These are phyloP conservation scores for Drosophila mauritiana DNA, from an alignment of 1,140 invertebrate species.

Conservation along the genomic window DNA sequence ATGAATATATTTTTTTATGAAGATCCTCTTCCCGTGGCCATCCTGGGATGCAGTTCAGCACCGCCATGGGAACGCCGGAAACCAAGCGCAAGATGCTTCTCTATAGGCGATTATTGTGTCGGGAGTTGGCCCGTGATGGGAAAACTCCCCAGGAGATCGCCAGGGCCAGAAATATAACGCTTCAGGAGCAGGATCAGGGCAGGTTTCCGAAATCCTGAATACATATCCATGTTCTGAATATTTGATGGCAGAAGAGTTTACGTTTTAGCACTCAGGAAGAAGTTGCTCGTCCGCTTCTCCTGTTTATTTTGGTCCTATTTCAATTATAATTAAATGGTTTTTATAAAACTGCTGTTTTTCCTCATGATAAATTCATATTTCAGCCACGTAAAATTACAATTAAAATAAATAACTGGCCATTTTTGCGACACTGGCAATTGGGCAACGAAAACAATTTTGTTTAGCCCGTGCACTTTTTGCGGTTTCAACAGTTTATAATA, in stretches of 20 bases:
- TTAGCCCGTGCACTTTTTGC: constrained; percentile 55
- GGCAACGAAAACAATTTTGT: constrained; percentile 30
- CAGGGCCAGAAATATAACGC: neutral
- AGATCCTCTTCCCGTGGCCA: constrained; percentile 18
- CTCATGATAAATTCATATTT: neutral
- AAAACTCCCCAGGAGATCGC: constrained; percentile 5
- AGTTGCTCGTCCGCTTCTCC: neutral
- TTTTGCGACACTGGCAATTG: constrained; percentile 8
- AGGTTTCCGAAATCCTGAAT: constrained; percentile 16
- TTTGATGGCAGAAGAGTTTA: constrained; percentile 17
- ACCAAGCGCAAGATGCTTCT: constrained; percentile 64
- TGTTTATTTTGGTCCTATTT: constrained; percentile 1
- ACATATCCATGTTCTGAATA: too few species aligned
- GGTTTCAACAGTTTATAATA: constrained; percentile 74
- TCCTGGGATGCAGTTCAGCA: constrained; percentile 47
- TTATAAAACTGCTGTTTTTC: too few species aligned
- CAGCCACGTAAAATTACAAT: neutral
- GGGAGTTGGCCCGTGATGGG: constrained; percentile 26
- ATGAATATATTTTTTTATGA: neutral
- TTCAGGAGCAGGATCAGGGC: constrained; percentile 4
- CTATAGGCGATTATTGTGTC: constrained; percentile 39
- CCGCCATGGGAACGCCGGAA: constrained; percentile 35
- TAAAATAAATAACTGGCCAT: neutral
- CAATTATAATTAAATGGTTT: neutral
- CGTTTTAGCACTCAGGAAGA: neutral